phyloP scores from a whole-genome alignment of 2,888 invertebrate genomes.

The Pegoplata infirma region DNA sequence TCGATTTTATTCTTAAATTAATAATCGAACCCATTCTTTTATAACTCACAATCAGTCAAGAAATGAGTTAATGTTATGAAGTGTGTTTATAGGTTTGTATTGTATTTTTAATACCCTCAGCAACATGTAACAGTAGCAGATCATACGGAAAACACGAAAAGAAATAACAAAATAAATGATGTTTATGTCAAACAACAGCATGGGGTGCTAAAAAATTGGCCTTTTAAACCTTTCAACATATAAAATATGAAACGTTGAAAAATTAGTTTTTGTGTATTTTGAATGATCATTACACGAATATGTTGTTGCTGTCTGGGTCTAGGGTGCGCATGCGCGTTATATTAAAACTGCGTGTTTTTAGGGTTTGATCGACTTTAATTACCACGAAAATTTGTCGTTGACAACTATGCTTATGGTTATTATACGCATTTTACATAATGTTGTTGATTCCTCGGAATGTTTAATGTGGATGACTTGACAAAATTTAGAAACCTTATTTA shows the following conservation, averaged over 20 bases:
- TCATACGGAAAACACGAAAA: conserved; percentile 13
- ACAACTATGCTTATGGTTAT: conserved; percentile 65
- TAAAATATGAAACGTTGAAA: conserved; percentile 44
- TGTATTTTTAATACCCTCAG: background rate
- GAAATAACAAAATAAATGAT: conserved; percentile 30
- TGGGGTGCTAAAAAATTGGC: conserved; percentile 47
- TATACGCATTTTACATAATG: conserved; percentile 57
- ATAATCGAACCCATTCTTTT: no score
- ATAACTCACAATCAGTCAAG: no score
- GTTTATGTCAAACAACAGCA: conserved; percentile 54
- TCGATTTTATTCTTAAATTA: no score
- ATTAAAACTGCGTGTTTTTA: background rate
- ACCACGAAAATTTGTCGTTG: conserved; percentile 60
- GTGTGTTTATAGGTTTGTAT: background rate
- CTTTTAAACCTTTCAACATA: conserved; percentile 50
- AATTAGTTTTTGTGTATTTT: background rate
- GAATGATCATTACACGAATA: conserved; percentile 6
- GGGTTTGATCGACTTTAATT: conserved; percentile 44
- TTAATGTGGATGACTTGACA: conserved; percentile 53
- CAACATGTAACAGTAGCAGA: conserved; percentile 37
- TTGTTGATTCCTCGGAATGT: conserved; percentile 52
- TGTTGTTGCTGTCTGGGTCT: background rate
- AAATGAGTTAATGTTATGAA: conserved; percentile 34
- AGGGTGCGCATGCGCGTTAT: conserved; percentile 47
- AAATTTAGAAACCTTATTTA: conserved; percentile 3